phyloP scores from a whole-genome alignment of 2,113 vertebrate genomes.

The Larimichthys crocea region DNA sequence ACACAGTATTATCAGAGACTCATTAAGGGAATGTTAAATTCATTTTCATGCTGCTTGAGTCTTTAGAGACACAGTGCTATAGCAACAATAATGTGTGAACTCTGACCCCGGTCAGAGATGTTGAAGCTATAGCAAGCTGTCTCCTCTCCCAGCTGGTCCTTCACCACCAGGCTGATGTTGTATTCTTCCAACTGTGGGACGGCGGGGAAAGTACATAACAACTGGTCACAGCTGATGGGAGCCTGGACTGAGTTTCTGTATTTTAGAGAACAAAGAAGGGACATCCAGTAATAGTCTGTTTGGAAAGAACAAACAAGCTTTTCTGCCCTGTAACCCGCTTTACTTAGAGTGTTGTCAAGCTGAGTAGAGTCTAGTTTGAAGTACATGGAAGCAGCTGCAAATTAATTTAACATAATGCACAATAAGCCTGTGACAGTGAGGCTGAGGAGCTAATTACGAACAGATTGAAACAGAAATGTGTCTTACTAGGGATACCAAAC shows the following conservation, averaged over 20 bases:
- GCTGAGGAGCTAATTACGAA: neutral
- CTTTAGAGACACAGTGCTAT: neutral
- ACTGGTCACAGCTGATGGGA: slow-evolving; percentile 1
- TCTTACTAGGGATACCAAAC: neutral
- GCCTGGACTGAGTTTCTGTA: slow-evolving; percentile 54
- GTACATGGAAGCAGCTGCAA: neutral
- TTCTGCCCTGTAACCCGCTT: neutral
- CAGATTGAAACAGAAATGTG: neutral
- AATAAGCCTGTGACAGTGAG: neutral
- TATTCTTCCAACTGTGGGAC: slow-evolving; percentile 59
- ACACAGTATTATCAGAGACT: neutral
- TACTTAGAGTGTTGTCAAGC: neutral
- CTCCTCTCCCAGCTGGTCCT: slow-evolving; percentile 68
- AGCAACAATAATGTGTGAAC: neutral
- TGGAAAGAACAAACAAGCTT: neutral
- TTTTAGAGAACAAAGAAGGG: neutral
- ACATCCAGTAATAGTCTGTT: neutral
- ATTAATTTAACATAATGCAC: neutral
- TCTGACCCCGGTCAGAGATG: slow-evolving; percentile 74
- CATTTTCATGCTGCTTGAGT: neutral
- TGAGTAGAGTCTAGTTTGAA: neutral
- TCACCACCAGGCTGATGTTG: slow-evolving; percentile 66
- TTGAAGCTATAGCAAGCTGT: slow-evolving; percentile 67
- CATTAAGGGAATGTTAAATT: neutral
- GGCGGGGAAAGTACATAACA: slow-evolving; percentile 59